A percentile compares a stretch with the other conserved stretches of the same genome.
Conservation (phyloP, 2,113 vertebrate species). For the Bettongia penicillata region DNA sequence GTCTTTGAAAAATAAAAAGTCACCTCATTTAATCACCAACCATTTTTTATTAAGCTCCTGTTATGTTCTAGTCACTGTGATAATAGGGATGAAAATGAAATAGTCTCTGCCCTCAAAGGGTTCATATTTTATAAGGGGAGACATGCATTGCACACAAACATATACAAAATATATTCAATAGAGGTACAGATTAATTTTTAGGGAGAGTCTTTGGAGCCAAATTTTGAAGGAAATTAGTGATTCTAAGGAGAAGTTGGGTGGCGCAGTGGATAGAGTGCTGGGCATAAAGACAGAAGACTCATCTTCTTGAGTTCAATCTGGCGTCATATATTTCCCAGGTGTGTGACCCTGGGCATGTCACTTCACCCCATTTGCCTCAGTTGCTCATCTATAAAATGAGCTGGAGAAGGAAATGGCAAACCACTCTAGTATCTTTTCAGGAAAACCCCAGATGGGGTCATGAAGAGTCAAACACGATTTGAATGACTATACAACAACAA, state of each 20-base stretch:
- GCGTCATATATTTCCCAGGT: not conserved
- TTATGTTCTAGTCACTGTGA: not conserved
- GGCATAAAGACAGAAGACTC: not conserved
- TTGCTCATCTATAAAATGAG: not conserved
- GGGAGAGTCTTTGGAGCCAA: not conserved
- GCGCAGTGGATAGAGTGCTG: not conserved
- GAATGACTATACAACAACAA: not conserved
- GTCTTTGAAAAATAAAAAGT: not conserved
- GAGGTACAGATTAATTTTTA: not conserved
- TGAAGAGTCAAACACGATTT: not conserved
- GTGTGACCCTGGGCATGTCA: not conserved
- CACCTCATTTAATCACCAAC: not conserved
- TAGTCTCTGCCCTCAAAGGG: not conserved
- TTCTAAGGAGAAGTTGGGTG: not conserved
- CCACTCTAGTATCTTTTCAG: not conserved
- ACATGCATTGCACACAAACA: not conserved
- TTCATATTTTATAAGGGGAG: not conserved
- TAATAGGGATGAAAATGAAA: not conserved
- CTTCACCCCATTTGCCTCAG: not conserved
- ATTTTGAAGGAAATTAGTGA: not conserved
- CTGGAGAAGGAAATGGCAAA: not conserved
- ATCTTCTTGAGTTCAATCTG: not conserved
- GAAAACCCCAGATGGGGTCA: not conserved
- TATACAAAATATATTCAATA: not conserved
- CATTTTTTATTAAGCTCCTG: not conserved